Conservation (phyloP, 2,113 vertebrate genomes). For the Epinephelus moara region DNA sequence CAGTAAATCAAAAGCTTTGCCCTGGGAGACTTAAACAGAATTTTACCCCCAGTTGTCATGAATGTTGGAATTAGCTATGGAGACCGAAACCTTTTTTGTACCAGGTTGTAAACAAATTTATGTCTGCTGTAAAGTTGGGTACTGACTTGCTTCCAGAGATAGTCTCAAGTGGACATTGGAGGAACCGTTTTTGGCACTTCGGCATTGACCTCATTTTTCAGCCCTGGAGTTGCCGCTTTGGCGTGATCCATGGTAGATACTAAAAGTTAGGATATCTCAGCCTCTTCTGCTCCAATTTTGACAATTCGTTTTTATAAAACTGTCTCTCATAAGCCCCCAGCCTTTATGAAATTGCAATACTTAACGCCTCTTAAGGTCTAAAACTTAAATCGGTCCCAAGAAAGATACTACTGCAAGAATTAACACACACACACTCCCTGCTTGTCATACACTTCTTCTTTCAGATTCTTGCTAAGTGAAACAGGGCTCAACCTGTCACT, state of each 20-base stretch:
- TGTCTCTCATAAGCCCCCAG: background rate
- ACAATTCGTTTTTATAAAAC: background rate
- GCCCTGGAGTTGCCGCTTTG: too few relatives aligned
- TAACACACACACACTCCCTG: background rate
- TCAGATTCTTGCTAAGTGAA: background rate
- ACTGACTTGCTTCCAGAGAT: too few relatives aligned
- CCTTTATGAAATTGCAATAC: background rate
- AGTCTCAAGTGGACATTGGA: too few relatives aligned
- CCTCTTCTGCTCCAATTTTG: background rate
- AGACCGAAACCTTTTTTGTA: too few relatives aligned
- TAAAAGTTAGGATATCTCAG: background rate
- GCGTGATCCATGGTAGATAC: background rate
- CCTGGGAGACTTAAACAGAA: too few relatives aligned
- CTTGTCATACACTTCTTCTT: background rate
- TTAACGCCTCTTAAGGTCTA: background rate
- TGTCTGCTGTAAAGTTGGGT: too few relatives aligned
- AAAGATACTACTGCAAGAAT: background rate
- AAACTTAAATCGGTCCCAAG: background rate
- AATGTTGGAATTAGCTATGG: too few relatives aligned
- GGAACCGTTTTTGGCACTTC: background rate
- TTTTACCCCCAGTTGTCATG: too few relatives aligned
- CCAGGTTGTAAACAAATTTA: too few relatives aligned
- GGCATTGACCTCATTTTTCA: too few relatives aligned
- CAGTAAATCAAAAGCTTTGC: too few relatives aligned
- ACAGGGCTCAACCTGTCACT: background rate